Evolutionary conservation across 2,113 vertebrate species (phyloP), one percentile per base, ranked within the genome.

Genomic region (Pycnonotus jocosus): DNA sequence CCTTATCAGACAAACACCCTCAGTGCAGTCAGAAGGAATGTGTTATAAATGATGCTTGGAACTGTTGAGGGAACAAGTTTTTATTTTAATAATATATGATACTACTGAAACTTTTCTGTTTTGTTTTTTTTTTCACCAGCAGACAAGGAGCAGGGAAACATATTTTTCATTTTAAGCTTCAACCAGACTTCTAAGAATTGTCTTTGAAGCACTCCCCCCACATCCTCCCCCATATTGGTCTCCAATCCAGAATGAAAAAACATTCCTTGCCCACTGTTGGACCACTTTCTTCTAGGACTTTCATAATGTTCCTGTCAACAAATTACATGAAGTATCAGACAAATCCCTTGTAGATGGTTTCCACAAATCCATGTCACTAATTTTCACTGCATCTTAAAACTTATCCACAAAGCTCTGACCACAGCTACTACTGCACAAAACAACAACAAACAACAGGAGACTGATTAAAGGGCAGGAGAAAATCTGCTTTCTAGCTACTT

Each of bases 141-240:
- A 73, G 24, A 66, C 16, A 35, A 47, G 21, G 22, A 70, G 6
- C 15, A 57, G 22, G 4, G 28, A 12, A 70, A 5, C 23, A 61
- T 40, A 38, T 73, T 92, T 86, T 83, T 62, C 28, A 35, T 61
- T 60, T 81, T 84, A 81, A 89, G 24, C 20, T 81, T 86, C 25
- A 72, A 31, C 69, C 50, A 76, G 28, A 47, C 20, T 86, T 86
- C 50, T 70, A 81, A 76, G 79, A 69, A 53, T 28, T 80, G 13
- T 61, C 80, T 93, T 44, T 65, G 57, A 82, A 72, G 25, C 20
- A 81, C 9, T 37, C 15, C 12, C 3, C 6, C 19, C 10, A 12
- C 12, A 21, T 40, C 25, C 37, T 14, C 4, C 7, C 1, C 11
- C 5, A 33, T 8, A 21, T 2, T 6, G 9, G 3, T 76, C 44